Conservation (phyloP, 2,113 vertebrate genomes). For the Raja brachyura region DNA sequence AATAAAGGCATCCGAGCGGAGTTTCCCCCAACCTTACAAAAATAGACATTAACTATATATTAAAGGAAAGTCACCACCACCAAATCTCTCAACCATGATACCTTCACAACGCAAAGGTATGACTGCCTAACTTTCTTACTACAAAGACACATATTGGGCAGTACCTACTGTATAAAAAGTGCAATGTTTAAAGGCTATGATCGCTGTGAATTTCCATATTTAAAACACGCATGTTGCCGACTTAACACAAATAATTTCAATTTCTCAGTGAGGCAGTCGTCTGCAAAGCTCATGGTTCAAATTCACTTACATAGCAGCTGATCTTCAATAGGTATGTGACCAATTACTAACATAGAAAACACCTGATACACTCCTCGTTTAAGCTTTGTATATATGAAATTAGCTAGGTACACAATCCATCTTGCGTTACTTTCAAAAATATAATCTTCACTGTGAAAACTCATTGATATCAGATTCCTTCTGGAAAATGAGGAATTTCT, state of each 20-base stretch:
- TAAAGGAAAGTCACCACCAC: conserved; percentile 34
- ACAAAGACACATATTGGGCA: conserved; percentile 34
- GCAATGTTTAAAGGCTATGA: conserved; percentile 35
- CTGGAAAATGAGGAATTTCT: conserved; percentile 30
- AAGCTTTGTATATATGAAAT: conserved; percentile 31
- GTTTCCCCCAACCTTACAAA: conserved; percentile 22
- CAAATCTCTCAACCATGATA: conserved; percentile 29
- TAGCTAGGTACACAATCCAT: conserved; percentile 35
- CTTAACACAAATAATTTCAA: conserved; percentile 22
- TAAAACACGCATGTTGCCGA: conserved; percentile 16
- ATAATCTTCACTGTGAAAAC: conserved; percentile 37
- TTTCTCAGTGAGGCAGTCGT: conserved; percentile 3
- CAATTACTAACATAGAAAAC: conserved; percentile 33
- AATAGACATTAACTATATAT: conserved; percentile 35
- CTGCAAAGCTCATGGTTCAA: conserved; percentile 20
- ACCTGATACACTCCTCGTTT: conserved; percentile 16
- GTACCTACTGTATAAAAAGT: conserved; percentile 37
- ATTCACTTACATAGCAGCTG: conserved; percentile 35
- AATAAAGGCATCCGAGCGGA: background rate
- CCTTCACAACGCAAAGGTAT: conserved; percentile 22
- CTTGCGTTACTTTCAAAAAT: conserved; percentile 37
- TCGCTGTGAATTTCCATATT: conserved; percentile 27
- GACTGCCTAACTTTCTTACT: background rate
- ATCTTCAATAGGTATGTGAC: conserved; percentile 5
- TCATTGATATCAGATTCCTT: conserved; percentile 8